These are phyloP conservation scores for Cabera pusaria DNA, from an alignment of 2,888 invertebrate genomes.

Conservation along the genomic window DNA sequence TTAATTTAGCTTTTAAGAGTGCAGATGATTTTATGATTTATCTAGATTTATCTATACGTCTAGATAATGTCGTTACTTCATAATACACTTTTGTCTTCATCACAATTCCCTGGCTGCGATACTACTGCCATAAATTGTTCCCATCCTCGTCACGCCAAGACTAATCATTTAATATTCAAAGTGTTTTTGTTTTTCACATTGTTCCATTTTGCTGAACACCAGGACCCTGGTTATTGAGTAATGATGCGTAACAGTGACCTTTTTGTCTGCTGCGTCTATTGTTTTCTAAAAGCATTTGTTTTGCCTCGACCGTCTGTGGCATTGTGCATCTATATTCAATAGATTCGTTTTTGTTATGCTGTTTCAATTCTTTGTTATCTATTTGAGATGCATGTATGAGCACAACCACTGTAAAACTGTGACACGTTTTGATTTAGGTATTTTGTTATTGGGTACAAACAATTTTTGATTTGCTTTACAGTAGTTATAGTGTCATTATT, in stretches of 20 bases:
- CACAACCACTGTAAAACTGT: too few relatives aligned
- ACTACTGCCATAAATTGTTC: too few relatives aligned
- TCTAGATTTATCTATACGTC: too few relatives aligned
- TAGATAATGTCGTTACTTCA: too few relatives aligned
- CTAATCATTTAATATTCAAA: constrained; percentile 21
- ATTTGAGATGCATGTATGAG: constrained; percentile 2
- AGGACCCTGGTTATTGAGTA: constrained; percentile 50
- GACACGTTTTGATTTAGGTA: neutral
- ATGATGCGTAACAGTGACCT: constrained; percentile 64
- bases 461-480: too few relatives aligned
- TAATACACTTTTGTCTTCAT: too few relatives aligned
- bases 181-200: constrained; percentile 23
- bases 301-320: constrained; percentile 33
- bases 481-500: too few relatives aligned
- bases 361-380: constrained; percentile 4
- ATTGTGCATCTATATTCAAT: constrained; percentile 23
- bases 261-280: constrained; percentile 53
- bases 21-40: too few relatives aligned
- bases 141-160: constrained; percentile 10
- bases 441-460: neutral
- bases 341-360: constrained; percentile 10
- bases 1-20: too few relatives aligned
- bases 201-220: constrained; percentile 43
- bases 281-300: constrained; percentile 46
- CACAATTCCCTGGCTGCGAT: too few relatives aligned